Evolutionary conservation across 2,888 invertebrate genomes (phyloP).

Genomic region (Carabus problematicus): DNA sequence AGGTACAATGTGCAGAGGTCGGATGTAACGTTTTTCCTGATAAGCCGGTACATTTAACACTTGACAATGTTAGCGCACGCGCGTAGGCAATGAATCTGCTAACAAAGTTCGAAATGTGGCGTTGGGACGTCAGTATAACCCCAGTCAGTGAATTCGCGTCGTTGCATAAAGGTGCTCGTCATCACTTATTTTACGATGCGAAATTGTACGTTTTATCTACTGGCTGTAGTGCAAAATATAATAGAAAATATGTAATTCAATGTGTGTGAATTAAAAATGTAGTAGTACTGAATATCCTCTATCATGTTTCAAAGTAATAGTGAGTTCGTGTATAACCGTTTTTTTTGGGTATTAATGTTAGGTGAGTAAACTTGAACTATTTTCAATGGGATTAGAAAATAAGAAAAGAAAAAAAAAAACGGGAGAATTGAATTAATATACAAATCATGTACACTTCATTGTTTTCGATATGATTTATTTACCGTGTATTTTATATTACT

Average conservation of each 20-base stretch:
- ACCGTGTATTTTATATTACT: no score
- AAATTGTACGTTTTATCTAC: no score
- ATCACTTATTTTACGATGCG: no score
- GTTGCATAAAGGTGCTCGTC: no score
- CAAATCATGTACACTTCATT: no score
- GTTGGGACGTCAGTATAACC: slow-evolving; percentile 8
- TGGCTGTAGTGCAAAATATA: no score
- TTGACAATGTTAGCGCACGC: slow-evolving; percentile 7
- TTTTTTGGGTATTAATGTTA: slow-evolving; percentile 5
- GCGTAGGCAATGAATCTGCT: neutral
- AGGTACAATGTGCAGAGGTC: neutral
- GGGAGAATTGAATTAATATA: no score
- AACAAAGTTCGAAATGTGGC: slow-evolving; percentile 4
- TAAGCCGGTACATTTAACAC: slow-evolving; percentile 15
- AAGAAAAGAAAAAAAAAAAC: no score
- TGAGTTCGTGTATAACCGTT: neutral
- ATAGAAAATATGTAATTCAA: no score
- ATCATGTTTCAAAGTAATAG: neutral
- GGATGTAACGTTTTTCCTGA: slow-evolving; percentile 12
- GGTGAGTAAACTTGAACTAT: neutral
- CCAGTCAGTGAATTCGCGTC: neutral
- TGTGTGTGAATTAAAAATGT: neutral
- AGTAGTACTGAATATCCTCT: neutral
- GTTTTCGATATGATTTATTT: no score
- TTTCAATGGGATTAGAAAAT: no score